Conservation (phyloP, 2,888 invertebrate species). For the Pollenia angustigena region DNA sequence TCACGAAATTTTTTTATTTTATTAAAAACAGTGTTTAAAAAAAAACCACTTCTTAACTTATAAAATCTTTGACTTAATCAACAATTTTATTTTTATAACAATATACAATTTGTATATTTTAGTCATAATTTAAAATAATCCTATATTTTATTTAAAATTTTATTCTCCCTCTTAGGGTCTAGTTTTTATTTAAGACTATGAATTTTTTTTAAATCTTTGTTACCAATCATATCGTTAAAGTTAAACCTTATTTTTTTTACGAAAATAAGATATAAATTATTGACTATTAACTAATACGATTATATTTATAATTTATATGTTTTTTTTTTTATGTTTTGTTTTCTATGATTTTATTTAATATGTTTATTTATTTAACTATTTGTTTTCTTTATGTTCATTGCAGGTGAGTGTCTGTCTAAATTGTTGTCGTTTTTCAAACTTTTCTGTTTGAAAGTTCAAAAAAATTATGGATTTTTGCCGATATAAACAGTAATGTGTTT, state of each 20-base stretch:
- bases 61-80: not conserved
- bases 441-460: conserved; percentile 60
- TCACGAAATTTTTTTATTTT: not conserved
- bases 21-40: conserved; percentile 9
- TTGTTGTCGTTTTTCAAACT: conserved; percentile 51
- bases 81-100: not conserved
- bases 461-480: conserved; percentile 49
- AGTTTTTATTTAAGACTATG: not conserved
- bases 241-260: not conserved
- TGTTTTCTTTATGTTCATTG: conserved; percentile 65
- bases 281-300: conserved; percentile 60
- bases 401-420: conserved; percentile 71
- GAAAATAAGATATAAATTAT: conserved; percentile 50
- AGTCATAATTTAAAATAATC: conserved; percentile 32
- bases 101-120: conserved; percentile 31
- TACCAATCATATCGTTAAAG: not conserved
- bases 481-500: not conserved
- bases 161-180: not conserved
- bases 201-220: not conserved
- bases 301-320: conserved; percentile 63
- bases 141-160: conserved; percentile 11
- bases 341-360: conserved; percentile 58
- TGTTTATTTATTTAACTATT: conserved; percentile 64
- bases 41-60: not conserved
- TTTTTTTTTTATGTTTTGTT: conserved; percentile 59